Conservation (phyloP, 2,888 invertebrate genomes). For the Dasypolia templi region DNA sequence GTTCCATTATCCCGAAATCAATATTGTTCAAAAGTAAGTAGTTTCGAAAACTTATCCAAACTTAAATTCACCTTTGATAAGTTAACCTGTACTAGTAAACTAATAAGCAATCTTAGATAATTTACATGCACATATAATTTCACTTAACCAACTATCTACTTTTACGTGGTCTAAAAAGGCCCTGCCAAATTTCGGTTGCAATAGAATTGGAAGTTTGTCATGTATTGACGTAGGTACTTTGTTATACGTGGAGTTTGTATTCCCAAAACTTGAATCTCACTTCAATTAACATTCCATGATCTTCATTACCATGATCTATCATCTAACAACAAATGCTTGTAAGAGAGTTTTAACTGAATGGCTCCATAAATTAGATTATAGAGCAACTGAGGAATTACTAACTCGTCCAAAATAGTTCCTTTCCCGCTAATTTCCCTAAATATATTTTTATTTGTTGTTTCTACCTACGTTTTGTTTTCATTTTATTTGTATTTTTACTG, state of each 20-base stretch:
- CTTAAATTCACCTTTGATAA: background rate
- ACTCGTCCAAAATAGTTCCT: too few relatives aligned
- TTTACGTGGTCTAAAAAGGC: background rate
- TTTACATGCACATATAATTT: background rate
- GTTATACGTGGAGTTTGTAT: background rate
- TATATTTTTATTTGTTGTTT: too few relatives aligned
- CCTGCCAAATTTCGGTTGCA: background rate
- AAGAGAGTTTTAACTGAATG: too few relatives aligned
- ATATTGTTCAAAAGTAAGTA: conserved; percentile 76
- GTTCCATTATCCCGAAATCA: conserved; percentile 74
- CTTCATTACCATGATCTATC: too few relatives aligned
- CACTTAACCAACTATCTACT: background rate
- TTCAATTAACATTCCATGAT: too few relatives aligned
- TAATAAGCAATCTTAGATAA: background rate
- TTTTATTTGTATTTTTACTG: too few relatives aligned
- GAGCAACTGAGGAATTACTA: too few relatives aligned
- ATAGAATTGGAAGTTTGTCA: background rate
- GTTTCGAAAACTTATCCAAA: background rate
- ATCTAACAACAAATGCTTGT: too few relatives aligned
- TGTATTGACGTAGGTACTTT: too few relatives aligned
- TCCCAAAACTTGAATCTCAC: background rate
- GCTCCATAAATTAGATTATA: too few relatives aligned
- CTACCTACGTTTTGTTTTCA: too few relatives aligned
- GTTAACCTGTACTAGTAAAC: background rate
- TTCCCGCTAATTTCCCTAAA: too few relatives aligned